These are phyloP conservation scores for Scylla paramamosain DNA, from an alignment of 1,140 invertebrate species.

Conservation along the genomic window DNA sequence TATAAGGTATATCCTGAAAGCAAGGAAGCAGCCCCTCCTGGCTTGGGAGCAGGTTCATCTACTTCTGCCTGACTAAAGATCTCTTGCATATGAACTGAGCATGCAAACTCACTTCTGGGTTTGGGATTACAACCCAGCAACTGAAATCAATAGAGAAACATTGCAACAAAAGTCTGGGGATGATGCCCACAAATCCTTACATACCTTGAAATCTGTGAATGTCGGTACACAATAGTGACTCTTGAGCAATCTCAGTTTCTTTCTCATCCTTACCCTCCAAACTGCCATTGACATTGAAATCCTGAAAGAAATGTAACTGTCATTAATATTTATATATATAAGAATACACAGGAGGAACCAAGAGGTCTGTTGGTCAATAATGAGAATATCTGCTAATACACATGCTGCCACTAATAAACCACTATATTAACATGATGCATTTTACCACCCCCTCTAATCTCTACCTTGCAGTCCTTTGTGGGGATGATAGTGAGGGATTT, in stretches of 20 bases:
- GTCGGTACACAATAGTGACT: conserved; percentile 58
- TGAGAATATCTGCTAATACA: too few species aligned
- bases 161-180: too few species aligned
- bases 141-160: too few species aligned
- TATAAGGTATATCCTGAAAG: too few species aligned
- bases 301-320: conserved; percentile 44
- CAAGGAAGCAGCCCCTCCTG: too few species aligned
- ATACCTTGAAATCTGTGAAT: conserved; percentile 61
- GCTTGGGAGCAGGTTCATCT: too few species aligned
- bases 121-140: too few species aligned
- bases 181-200: background rate
- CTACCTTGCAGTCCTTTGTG: conserved; percentile 38
- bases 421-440: too few species aligned
- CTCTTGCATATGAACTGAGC: background rate
- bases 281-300: conserved; percentile 66
- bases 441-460: background rate
- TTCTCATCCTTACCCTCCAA: conserved; percentile 63
- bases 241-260: conserved; percentile 55
- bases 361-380: too few species aligned
- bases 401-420: too few species aligned
- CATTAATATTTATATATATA: background rate
- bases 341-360: too few species aligned
- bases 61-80: too few species aligned
- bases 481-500: conserved; percentile 26
- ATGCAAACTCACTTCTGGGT: background rate